Base-by-base conservation (phyloP, 2,113 vertebrate species). In the Scortum barcoo region DNA sequence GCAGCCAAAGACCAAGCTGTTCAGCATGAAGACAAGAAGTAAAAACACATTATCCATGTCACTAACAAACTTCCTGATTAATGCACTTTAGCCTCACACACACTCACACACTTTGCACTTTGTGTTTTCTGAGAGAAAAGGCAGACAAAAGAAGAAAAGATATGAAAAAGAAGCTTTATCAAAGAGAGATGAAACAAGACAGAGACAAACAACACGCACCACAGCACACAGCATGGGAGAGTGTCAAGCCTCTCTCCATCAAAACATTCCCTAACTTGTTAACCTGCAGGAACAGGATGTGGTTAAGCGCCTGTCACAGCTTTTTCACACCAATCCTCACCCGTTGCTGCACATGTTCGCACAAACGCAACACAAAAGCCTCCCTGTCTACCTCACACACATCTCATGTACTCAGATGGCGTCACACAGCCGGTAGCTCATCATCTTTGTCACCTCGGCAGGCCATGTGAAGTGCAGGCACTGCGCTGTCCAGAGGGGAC, bases 241-340 rank as follows among this genome's bases (percentile, higher is more conserved):
- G 63, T 1, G 54, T 0, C n/a, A 62, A 6, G 7, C 80, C 83
- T 75, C 60, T 24, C 72, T 33, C 46, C 12, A 84, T 85, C 79
- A 33, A 69, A 88, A 83, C 85, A 58, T 51, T 54, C 67, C 68
- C 36, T 8, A 24, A 72, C 63, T 80, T 82, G 84, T 88, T 83
- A 84, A 91, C 82, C 79, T 80, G 82, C 57, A 76, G 72, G 60
- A 85, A 53, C 62, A 74, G 69, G 71, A 84, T 73, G 78, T 56
- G 83, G 83, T 86, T 77, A 63, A 61, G 51, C 2, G 46, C 65
- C 81, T 78, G 72, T 72, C 66, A 40, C 56, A 40, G 68, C 67
- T 83, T 66, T 80, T 86, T 83, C 83, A 66, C 67, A 82, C 70
- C 71, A 71, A 53, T 69, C 78, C 58, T 61, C 50, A 44, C 28